These are phyloP conservation scores for Agelas oroides DNA, from an alignment of 37 sponge, comb jelly and placozoan species.

Conservation along the genomic window DNA sequence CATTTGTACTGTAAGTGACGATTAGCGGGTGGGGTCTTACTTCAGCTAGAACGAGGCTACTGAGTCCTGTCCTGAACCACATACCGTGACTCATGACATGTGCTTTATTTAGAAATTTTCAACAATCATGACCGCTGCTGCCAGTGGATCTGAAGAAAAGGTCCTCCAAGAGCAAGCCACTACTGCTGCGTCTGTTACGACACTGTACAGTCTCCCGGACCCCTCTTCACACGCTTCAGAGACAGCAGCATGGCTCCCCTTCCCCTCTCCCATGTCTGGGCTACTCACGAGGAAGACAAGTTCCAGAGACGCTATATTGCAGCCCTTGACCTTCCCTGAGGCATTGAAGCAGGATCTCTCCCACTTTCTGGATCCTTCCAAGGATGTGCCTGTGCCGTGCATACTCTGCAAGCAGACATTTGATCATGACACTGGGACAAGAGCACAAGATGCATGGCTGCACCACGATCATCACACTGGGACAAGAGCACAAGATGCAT, in stretches of 20 bases:
- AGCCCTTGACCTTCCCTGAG: conserved; percentile 71
- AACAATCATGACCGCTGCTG: too few species aligned
- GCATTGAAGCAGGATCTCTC: conserved; percentile 3
- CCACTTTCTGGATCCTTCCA: conserved; percentile 26
- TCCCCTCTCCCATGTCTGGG: too few species aligned
- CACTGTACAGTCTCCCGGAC: neutral
- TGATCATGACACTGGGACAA: neutral
- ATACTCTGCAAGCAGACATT: conserved; percentile 44
- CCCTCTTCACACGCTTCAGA: neutral
- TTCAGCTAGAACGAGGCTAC: too few species aligned
- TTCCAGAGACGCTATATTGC: conserved; percentile 10
- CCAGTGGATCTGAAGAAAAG: too few species aligned
- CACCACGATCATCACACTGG: too few species aligned
- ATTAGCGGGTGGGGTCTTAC: too few species aligned
- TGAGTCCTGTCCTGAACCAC: too few species aligned
- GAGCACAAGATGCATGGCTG: conserved; percentile 49
- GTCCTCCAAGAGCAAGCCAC: too few species aligned
- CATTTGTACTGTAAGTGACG: too few species aligned
- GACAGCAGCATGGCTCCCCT: neutral
- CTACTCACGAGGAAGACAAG: too few species aligned
- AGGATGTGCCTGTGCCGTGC: conserved; percentile 62
- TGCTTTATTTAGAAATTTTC: too few species aligned
- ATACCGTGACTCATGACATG: too few species aligned
- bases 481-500: conserved; percentile 29
- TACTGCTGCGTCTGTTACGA: neutral